phyloP scores from a whole-genome alignment of 2,888 invertebrate species.

The Cybosia mesomella region DNA sequence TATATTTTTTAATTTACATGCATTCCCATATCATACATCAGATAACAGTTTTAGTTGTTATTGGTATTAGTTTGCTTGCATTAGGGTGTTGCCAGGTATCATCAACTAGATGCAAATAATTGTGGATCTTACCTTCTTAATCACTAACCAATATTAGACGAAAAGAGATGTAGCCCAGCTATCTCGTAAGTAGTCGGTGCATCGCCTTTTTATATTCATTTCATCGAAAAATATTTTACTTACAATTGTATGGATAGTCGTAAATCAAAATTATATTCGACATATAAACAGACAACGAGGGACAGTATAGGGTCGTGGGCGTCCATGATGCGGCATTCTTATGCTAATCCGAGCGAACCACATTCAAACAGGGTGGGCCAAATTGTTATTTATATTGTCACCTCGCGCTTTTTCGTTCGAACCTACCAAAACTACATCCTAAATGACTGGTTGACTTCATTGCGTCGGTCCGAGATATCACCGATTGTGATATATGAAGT shows the following conservation, averaged over 20 bases:
- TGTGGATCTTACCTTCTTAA: neutral
- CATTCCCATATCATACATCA: too few species aligned
- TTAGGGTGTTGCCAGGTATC: too few species aligned
- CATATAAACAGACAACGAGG: conserved; percentile 83
- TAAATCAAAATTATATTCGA: conserved; percentile 87
- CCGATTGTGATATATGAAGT: conserved; percentile 8
- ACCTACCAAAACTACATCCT: conserved; percentile 67
- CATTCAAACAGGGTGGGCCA: conserved; percentile 85
- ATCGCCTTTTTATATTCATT: conserved; percentile 50
- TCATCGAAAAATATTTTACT: conserved; percentile 72
- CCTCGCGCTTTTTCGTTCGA: conserved; percentile 79
- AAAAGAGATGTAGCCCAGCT: conserved; percentile 18
- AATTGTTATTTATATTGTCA: conserved; percentile 87
- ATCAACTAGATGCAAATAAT: neutral
- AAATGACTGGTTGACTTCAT: conserved; percentile 76
- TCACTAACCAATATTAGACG: conserved; percentile 4
- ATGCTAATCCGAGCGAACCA: conserved; percentile 84
- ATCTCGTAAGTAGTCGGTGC: conserved; percentile 19
- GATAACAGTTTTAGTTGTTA: too few species aligned
- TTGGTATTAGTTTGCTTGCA: too few species aligned
- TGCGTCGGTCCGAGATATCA: conserved; percentile 44
- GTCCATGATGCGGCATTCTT: conserved; percentile 84
- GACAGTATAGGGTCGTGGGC: conserved; percentile 79
- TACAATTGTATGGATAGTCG: conserved; percentile 79
- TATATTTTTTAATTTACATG: too few species aligned